Percentiles rank a stretch among this genome's conserved stretches.
Conservation (phyloP, 2,888 invertebrate genomes). For the Ferrisia virgata region DNA sequence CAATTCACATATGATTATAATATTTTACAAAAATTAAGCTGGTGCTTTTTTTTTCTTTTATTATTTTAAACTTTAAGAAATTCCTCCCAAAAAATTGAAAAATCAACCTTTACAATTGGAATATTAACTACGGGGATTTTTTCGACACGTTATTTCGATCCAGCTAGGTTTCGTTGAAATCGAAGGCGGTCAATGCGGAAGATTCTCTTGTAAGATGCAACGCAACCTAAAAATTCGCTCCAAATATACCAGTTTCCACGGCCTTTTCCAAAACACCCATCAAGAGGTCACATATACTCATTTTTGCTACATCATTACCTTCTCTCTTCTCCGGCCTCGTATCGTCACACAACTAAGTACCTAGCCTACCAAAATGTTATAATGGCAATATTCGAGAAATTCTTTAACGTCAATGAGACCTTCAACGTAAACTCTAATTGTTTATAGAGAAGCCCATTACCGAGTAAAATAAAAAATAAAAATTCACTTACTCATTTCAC, state of each 20-base stretch:
- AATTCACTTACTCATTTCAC: neutral
- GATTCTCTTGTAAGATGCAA: too few relatives aligned
- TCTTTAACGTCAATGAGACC: neutral
- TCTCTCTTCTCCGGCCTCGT: neutral
- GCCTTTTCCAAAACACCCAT: neutral
- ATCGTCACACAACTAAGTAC: neutral
- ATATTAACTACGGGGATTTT: too few relatives aligned
- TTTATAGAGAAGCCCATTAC: neutral
- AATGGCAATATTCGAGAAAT: neutral
- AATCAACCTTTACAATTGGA: too few relatives aligned
- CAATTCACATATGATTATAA: too few relatives aligned
- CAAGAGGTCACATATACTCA: neutral
- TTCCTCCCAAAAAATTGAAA: too few relatives aligned
- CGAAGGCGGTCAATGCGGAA: neutral
- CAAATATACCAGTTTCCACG: neutral
- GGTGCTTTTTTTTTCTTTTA: too few relatives aligned
- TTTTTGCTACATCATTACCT: neutral
- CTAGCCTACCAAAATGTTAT: neutral
- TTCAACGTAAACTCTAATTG: neutral
- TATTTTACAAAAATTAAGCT: too few relatives aligned
- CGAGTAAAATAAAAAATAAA: neutral
- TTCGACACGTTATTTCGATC: too few relatives aligned
- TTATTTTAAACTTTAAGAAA: too few relatives aligned
- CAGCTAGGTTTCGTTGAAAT: too few relatives aligned
- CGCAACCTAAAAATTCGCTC: neutral